Base-by-base conservation (phyloP, 1,140 invertebrate species). In the Gryon sp. region DNA sequence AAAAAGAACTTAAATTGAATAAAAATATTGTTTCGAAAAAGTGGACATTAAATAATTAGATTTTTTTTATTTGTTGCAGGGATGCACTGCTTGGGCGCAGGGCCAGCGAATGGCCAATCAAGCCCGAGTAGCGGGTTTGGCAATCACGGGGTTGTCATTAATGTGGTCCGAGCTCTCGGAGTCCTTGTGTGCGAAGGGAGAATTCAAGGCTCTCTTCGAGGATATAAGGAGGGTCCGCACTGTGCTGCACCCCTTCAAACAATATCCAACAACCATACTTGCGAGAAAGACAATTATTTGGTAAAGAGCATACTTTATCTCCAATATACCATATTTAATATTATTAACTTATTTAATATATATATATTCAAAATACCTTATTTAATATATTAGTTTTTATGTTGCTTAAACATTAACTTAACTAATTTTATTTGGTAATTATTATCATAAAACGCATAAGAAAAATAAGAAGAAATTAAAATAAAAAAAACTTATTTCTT, bases 201-300 rank as follows among this genome's bases (percentile, higher is more conserved):
- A 41, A 91, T 92, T 18, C 92, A 93, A 19, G 92, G 91, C 19
- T 90, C 90, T 73, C 87, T 90, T 50, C 91, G 92, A 70, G 92
- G 92, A n/a, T 92, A 93, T 84, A 90, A 90, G 68, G 93, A 94
- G 83, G 93, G 94, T 12, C 93, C 93, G 4, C 94, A 95, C 81
- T 94, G 93, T 90, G 91, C 86, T 78, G 81, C 89, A 60, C 86
- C 82, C 32, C 65, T 89, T 55, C 83, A 88, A 79, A 48, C 86
- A 41, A 73, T 70, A 60, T 73, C 82, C 7, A 85, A 85, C 43
- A 84, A 85, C 66, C 92, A 93, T 73, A 83, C 82, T 46, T 92
- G 92, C 84, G 89, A 91, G 57, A 86, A 88, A 53, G 83, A 87
- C 38, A 88, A 90, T 80, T 86, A 86, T 77, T 81, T 91, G 87